A percentile compares a stretch with the other conserved stretches of the same genome.
These are phyloP conservation scores for Sebastes diploproa DNA, from an alignment of 2,797 vertebrate species.

Conservation along the genomic window DNA sequence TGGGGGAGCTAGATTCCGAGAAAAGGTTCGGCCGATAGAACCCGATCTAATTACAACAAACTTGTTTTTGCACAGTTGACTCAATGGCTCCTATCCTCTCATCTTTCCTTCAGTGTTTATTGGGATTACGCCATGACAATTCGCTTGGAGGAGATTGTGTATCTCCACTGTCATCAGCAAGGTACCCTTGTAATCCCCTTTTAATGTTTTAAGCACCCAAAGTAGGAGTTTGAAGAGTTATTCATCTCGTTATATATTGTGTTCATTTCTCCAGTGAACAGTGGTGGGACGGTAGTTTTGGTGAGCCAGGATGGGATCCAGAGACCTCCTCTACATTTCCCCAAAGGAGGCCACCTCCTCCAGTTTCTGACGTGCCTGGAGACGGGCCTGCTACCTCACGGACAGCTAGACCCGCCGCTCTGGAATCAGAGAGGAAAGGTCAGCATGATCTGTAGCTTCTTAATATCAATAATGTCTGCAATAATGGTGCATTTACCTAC, in stretches of 20 bases:
- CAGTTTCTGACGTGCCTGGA: conserved; percentile 99
- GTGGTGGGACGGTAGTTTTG: conserved; percentile 95
- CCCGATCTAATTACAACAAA: neutral
- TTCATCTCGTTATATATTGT: neutral
- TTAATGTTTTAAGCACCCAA: neutral
- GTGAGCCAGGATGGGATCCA: conserved; percentile 99
- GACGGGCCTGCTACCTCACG: conserved; percentile 94
- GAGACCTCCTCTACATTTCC: conserved; percentile 94
- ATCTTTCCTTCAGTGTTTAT: conserved; percentile 86
- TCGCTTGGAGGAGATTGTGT: conserved; percentile 96
- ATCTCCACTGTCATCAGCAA: conserved; percentile 98
- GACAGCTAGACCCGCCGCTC: conserved; percentile 95
- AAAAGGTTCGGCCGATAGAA: conserved; percentile 82
- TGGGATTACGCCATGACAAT: conserved; percentile 99
- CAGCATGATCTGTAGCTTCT: neutral
- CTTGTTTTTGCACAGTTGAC: neutral
- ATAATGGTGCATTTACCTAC: neutral
- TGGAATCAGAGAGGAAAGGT: conserved; percentile 99
- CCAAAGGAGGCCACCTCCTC: conserved; percentile 92
- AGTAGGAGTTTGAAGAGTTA: neutral
- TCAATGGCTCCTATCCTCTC: neutral
- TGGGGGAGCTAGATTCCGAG: conserved; percentile 95
- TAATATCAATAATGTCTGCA: neutral
- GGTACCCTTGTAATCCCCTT: conserved; percentile 72
- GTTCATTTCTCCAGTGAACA: conserved; percentile 86